These are phyloP conservation scores for Petrocephalus zakoni DNA, from an alignment of 2,113 vertebrate species.

Conservation along the genomic window DNA sequence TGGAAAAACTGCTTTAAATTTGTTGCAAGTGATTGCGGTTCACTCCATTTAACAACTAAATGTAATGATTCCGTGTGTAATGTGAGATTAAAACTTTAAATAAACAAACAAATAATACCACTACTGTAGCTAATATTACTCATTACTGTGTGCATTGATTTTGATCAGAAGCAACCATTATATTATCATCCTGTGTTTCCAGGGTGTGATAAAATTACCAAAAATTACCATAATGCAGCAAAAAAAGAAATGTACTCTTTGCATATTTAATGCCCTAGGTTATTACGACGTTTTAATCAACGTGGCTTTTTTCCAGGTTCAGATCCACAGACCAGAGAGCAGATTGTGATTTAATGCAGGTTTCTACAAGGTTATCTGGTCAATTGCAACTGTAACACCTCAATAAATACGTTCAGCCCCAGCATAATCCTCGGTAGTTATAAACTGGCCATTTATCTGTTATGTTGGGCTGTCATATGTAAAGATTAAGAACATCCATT, in stretches of 20 bases:
- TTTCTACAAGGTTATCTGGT: not conserved
- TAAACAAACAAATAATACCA: not conserved
- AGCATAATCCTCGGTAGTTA: not conserved
- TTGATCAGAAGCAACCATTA: not conserved
- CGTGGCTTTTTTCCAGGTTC: not conserved
- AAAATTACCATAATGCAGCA: conserved; percentile 9
- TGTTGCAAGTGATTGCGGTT: not conserved
- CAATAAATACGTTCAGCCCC: not conserved
- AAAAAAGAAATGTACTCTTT: conserved; percentile 12
- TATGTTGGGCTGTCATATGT: not conserved
- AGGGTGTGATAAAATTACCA: conserved; percentile 8
- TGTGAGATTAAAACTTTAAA: conserved; percentile 8
- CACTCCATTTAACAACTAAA: not conserved
- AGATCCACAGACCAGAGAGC: not conserved
- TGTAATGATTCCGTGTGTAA: not conserved
- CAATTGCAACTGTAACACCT: not conserved
- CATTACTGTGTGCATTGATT: conserved; percentile 5
- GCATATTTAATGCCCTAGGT: conserved; percentile 22
- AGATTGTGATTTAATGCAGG: not conserved
- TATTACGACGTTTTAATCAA: conserved; percentile 25
- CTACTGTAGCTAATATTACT: not conserved
- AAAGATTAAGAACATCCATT: conserved; percentile 2
- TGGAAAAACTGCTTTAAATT: not conserved
- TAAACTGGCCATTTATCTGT: not conserved
- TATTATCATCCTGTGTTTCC: not conserved